Percentiles rank a stretch among this genome's conserved stretches.
Evolutionary conservation across 2,113 vertebrate genomes (phyloP).

Genomic region (Thunnus maccoyii): DNA sequence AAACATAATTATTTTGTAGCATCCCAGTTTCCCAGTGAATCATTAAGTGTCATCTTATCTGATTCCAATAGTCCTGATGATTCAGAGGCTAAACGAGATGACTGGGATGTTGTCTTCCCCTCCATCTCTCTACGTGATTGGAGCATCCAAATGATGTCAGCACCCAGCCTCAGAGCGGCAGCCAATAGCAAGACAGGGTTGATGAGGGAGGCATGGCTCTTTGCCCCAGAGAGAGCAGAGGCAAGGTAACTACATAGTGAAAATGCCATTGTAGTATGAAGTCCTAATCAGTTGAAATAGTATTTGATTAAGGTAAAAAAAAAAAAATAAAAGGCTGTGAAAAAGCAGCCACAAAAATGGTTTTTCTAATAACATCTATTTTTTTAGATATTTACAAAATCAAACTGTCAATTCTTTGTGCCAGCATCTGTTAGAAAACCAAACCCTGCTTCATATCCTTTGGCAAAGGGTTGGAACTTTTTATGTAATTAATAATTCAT

Average conservation of each 20-base stretch:
- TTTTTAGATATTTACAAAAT: no score
- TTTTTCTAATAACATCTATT: no score
- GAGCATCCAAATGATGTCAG: constrained; percentile 79
- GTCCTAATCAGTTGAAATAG: not conserved
- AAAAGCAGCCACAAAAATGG: no score
- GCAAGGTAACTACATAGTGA: constrained; percentile 48
- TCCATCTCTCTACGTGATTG: constrained; percentile 79
- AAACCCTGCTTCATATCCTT: no score
- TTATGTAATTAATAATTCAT: no score
- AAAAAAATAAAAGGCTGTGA: no score
- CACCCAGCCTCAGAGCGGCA: constrained; percentile 52
- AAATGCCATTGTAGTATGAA: no score
- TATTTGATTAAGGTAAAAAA: no score
- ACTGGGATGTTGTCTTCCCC: constrained; percentile 77
- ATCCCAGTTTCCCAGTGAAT: not conserved
- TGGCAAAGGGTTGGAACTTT: no score
- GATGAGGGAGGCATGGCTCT: constrained; percentile 76
- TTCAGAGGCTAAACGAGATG: constrained; percentile 54
- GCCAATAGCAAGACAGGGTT: constrained; percentile 57
- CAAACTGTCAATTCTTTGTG: no score
- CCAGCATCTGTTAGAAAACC: no score
- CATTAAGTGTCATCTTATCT: not conserved
- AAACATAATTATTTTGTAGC: not conserved
- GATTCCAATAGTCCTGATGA: constrained; percentile 48
- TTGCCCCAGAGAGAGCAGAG: constrained; percentile 61